Base-by-base conservation (phyloP, 2,888 invertebrate species). In the Scaptodrosophila latifasciaeformis region DNA sequence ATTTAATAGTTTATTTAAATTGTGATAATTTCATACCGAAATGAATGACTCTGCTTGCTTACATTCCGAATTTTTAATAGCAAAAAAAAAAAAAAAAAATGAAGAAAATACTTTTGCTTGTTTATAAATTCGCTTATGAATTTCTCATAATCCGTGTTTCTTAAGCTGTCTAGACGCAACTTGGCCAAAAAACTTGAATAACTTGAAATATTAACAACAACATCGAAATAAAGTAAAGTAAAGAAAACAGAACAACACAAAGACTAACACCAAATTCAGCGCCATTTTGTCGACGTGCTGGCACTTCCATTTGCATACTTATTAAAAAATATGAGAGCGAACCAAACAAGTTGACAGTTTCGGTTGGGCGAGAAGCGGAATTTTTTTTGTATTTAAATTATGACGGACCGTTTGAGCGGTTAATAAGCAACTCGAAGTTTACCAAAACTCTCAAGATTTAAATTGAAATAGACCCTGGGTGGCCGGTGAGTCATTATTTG, bases 111-210 rank as follows among this genome's bases (percentile, higher is more conserved):
- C n/a, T n/a, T n/a, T n/a, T n/a, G n/a, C n/a, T n/a, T n/a, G n/a
- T n/a, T n/a, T n/a, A n/a, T n/a, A n/a, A n/a, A n/a, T n/a, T n/a
- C 19, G 59, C 67, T 75, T 62, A 65, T 62, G 65, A 60, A 55
- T 74, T 57, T 65, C 56, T 55, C 51, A 65, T 66, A 60, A 65
- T 65, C 49, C 44, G 29, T 34, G 45, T 42, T 58, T 46, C 49
- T 54, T 67, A 49, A 65, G 59, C 44, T 17, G 70, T 78, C 79
- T 71, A 71, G 71, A 71, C 79, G 24, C 51, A 71, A 60, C 62
- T 51, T 56, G 59, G 45, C 50, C 17, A 45, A 45, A 57, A 50
- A 54, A 49, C 55, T 67, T 52, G 27, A 63, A 70, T 54, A 67
- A 56, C 27, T 31, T 49, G 46, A 54, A 60, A 60, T 52, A 44